These are phyloP conservation scores for Stomatorhinus ivindoensis DNA, from an alignment of 2,113 vertebrate genomes.

Conservation along the genomic window DNA sequence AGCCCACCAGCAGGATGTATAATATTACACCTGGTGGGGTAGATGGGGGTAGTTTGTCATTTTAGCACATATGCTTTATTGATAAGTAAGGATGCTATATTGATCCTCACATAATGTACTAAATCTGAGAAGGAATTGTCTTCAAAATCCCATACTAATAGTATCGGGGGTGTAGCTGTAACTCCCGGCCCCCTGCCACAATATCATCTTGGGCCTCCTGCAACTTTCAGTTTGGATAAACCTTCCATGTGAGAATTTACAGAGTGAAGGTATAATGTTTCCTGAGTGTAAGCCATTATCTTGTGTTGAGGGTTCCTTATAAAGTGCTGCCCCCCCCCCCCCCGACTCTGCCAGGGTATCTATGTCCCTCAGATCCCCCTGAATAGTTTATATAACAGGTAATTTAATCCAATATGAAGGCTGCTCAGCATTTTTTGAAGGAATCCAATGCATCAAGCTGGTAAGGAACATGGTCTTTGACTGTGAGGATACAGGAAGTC, in stretches of 20 bases:
- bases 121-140: neutral
- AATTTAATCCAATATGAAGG: neutral
- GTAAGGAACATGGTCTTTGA: neutral
- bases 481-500: neutral
- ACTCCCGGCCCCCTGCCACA: neutral
- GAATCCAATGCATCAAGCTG: neutral
- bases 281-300: neutral
- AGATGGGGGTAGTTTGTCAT: neutral
- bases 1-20: slow-evolving; percentile 58
- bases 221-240: neutral
- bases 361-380: neutral
- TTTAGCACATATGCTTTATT: neutral
- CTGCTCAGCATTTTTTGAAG: neutral
- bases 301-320: neutral
- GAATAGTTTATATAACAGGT: neutral
- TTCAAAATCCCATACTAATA: neutral
- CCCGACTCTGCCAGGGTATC: neutral
- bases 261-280: neutral
- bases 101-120: neutral
- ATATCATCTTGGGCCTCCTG: neutral
- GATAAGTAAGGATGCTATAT: neutral
- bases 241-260: neutral
- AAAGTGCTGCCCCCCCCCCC: neutral
- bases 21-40: slow-evolving; percentile 49
- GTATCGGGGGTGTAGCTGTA: neutral